Base-by-base conservation (phyloP, 2,888 invertebrate genomes). In the Galeruca laticollis region DNA sequence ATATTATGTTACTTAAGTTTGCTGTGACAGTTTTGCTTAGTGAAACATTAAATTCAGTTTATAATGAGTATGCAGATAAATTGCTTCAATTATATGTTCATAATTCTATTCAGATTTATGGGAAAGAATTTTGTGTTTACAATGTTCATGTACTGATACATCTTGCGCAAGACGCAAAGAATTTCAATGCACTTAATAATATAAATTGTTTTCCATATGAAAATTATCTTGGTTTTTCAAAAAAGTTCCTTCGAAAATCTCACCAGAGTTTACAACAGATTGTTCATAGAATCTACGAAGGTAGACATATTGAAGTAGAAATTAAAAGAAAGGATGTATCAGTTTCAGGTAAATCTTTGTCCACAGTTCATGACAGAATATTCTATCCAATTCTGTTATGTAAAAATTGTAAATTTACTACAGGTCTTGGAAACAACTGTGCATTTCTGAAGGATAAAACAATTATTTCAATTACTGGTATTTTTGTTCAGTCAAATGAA, bases 51-150 rank as follows among this genome's bases (percentile, higher is more conserved):
- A 49, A 49, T 49, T 20, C 18, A 20, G 18, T n/a, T n/a, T n/a
- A n/a, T n/a, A n/a, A n/a, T n/a, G n/a, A n/a, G n/a, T n/a, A n/a
- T n/a, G n/a, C n/a, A 20, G 49, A 49, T 49, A 49, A 49, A 49
- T 20, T 49, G 18, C 49, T 49, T 18, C 2, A 20, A 18, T 20
- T 49, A 20, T 49, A 18, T 20, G 49, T 49, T 18, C 18, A 15
- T 49, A 49, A 49, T 49, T 15, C 49, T 20, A 49, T 49, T 49
- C 15, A 49, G 15, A 49, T 49, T 49, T 49, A 49, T 49, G 49
- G 49, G 6, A 49, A 49, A 49, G 49, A 49, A 20, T 49, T 49
- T 49, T 15, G 49, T 20, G 20, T 49, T 49, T 49, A 49, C 49
- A 49, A 49, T 49, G 49, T 49, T 9, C 49, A 49, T 49, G 18